Conservation (phyloP, 1,140 invertebrate species). For the Papilio dardanus region DNA sequence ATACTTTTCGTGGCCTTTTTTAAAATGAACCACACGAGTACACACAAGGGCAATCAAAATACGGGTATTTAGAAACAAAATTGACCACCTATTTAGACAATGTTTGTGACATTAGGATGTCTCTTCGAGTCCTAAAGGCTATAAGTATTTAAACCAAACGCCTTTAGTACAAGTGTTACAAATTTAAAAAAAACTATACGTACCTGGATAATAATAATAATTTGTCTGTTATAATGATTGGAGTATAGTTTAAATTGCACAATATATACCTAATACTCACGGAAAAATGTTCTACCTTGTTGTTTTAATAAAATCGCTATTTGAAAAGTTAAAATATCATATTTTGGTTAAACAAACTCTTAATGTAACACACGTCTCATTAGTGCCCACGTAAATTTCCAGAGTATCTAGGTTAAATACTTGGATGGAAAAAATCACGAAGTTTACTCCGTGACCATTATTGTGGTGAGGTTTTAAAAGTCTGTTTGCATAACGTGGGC, state of each 20-base stretch:
- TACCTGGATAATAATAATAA: too few species aligned
- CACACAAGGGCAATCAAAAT: not conserved
- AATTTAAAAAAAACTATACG: too few species aligned
- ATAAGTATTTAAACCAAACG: too few species aligned
- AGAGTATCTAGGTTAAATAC: conserved; percentile 20
- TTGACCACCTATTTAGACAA: not conserved
- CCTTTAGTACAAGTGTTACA: too few species aligned
- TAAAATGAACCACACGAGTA: not conserved
- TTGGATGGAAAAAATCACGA: conserved; percentile 25
- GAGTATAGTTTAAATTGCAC: too few species aligned
- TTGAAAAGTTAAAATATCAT: not conserved
- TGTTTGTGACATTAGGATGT: not conserved
- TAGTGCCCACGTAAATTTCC: not conserved
- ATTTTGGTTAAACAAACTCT: not conserved
- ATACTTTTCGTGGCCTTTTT: conserved; percentile 18
- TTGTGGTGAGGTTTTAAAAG: conserved; percentile 36
- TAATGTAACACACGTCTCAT: not conserved
- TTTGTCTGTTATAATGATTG: too few species aligned
- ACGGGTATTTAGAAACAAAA: not conserved
- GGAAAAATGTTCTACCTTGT: not conserved
- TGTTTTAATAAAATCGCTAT: not conserved
- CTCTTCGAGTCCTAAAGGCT: too few species aligned
- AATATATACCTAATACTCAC: not conserved
- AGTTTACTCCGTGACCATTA: conserved; percentile 28
- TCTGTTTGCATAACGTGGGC: conserved; percentile 34